Conservation (phyloP, 35 echinoderm and acorn worm species). For the Lytechinus variegatus region DNA sequence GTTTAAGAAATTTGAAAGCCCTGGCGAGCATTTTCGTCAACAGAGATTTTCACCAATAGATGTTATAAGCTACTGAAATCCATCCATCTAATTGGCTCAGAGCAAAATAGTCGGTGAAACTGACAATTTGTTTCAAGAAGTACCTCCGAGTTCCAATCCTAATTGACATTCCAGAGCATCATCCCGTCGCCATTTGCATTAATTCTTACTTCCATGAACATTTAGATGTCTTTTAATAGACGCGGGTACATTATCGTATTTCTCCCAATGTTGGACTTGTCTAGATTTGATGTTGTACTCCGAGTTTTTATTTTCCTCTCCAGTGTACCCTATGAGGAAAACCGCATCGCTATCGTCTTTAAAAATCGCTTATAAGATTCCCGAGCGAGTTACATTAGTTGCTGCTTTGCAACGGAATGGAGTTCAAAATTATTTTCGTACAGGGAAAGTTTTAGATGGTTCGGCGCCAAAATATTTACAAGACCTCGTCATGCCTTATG, state of each 20-base stretch:
- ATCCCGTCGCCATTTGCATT: background rate
- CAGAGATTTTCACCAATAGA: no score
- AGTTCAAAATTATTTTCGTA: no score
- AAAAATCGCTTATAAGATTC: background rate
- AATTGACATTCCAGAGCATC: background rate
- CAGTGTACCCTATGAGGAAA: background rate
- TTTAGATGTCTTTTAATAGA: background rate
- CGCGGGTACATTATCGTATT: background rate
- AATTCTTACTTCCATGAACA: background rate
- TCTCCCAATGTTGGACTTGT: background rate
- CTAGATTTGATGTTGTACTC: background rate
- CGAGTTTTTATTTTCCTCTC: background rate
- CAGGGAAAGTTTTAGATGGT: no score
- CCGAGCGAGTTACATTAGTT: background rate
- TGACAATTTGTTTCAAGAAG: no score
- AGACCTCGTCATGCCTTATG: no score
- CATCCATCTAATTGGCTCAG: no score
- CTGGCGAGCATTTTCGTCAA: background rate
- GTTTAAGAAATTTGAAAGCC: background rate
- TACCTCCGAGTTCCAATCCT: background rate
- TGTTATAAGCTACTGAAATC: no score
- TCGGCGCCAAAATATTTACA: no score
- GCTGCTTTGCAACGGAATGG: no score
- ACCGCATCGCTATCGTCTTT: background rate
- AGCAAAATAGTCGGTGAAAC: no score